A percentile compares a stretch with the other conserved stretches of the same genome.
Evolutionary conservation across 2,113 vertebrate genomes (phyloP).

Genomic region (Nycticryphes semicollaris): DNA sequence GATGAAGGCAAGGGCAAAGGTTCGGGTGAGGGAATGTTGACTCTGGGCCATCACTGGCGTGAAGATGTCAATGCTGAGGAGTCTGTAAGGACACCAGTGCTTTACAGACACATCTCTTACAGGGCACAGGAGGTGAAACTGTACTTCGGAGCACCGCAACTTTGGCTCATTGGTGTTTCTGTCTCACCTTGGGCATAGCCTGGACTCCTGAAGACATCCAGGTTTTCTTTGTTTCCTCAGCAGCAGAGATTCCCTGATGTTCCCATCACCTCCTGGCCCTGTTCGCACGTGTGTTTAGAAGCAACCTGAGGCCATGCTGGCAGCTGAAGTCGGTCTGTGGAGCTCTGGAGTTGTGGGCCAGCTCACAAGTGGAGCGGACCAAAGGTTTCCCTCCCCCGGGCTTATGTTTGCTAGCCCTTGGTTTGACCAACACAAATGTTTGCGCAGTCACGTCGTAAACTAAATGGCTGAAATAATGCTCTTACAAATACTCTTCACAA

Average conservation of each 20-base stretch:
- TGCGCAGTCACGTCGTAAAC: neutral
- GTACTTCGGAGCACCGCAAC: neutral
- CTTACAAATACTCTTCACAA: neutral
- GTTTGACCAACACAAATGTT: neutral
- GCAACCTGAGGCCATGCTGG: neutral
- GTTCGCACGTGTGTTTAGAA: neutral
- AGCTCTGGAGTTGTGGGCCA: neutral
- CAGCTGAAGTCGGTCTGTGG: neutral
- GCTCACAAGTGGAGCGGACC: fast-evolving
- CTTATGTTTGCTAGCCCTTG: neutral
- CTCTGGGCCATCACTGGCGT: neutral
- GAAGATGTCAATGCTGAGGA: neutral
- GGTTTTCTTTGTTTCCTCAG: neutral
- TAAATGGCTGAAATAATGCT: neutral
- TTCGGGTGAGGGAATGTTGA: neutral
- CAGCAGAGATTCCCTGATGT: neutral
- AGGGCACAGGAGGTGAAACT: neutral
- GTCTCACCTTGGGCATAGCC: neutral
- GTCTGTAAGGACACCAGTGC: neutral
- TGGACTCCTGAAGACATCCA: neutral
- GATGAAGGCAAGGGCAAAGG: neutral
- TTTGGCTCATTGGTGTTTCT: neutral
- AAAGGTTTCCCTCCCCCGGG: neutral
- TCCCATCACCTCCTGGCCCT: neutral
- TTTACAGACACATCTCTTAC: neutral